phyloP scores from a whole-genome alignment of 2,888 invertebrate genomes.

The Acronicta aceris region DNA sequence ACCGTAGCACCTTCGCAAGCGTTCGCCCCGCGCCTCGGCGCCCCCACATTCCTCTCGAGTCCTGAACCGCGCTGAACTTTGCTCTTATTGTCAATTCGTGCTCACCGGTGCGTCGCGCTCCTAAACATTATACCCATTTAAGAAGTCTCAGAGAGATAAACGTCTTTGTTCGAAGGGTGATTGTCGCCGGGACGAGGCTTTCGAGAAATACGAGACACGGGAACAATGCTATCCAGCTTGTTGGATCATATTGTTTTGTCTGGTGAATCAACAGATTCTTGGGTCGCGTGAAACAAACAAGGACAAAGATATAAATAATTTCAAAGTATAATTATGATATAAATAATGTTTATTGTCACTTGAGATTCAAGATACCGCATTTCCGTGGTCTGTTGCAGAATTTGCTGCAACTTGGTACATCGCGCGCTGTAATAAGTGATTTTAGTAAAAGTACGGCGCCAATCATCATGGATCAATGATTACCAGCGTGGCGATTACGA shows the following conservation, averaged over 20 bases:
- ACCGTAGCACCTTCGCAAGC: constrained; percentile 76
- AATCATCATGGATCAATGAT: constrained; percentile 54
- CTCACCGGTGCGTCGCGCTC: constrained; percentile 81
- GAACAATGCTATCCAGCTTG: constrained; percentile 57
- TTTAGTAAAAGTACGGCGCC: constrained; percentile 54
- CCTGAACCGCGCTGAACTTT: constrained; percentile 88
- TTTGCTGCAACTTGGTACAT: constrained; percentile 19
- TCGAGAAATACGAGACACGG: constrained; percentile 62
- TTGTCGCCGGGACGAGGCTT: constrained; percentile 62
- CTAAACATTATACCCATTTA: constrained; percentile 77
- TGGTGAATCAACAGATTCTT: constrained; percentile 47
- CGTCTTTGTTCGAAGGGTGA: constrained; percentile 71
- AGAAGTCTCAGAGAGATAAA: constrained; percentile 72
- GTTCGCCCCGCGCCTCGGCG: constrained; percentile 75
- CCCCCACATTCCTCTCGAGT: constrained; percentile 85
- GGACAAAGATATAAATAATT: constrained; percentile 46
- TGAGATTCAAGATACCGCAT: constrained; percentile 41
- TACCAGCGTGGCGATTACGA: constrained; percentile 45
- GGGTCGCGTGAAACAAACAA: constrained; percentile 36
- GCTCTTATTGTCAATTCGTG: constrained; percentile 89
- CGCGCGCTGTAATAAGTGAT: constrained; percentile 46
- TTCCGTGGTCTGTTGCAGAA: constrained; percentile 33
- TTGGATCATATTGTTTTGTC: constrained; percentile 57
- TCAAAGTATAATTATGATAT: constrained; percentile 49
- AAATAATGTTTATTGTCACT: constrained; percentile 53